These are phyloP conservation scores for Amphipyra tragopoginis DNA, from an alignment of 2,888 invertebrate species.

Conservation along the genomic window DNA sequence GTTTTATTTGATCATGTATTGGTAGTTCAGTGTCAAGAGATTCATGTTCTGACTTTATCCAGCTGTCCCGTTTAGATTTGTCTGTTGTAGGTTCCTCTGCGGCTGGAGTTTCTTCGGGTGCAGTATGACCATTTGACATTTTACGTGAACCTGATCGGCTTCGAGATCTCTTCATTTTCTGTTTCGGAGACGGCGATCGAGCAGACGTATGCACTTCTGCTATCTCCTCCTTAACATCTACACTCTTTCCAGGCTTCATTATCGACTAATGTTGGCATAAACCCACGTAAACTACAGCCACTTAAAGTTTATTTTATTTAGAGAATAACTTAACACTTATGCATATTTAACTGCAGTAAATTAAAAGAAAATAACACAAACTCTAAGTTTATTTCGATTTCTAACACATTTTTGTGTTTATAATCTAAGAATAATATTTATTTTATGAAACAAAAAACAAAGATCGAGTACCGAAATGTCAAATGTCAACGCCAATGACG, in stretches of 20 bases:
- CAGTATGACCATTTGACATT: constrained; percentile 81
- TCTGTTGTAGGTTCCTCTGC: constrained; percentile 69
- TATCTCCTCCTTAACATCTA: constrained; percentile 81
- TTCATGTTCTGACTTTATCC: constrained; percentile 87
- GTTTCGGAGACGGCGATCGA: constrained; percentile 84
- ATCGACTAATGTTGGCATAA: constrained; percentile 47
- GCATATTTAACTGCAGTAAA: constrained; percentile 26
- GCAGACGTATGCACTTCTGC: constrained; percentile 83
- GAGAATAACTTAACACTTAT: constrained; percentile 10
- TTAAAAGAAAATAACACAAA: constrained; percentile 35
- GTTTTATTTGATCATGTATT: constrained; percentile 89
- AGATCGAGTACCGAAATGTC: constrained; percentile 64
- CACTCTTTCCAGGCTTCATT: constrained; percentile 85
- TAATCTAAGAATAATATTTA: constrained; percentile 36
- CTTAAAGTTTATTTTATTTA: constrained; percentile 28
- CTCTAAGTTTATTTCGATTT: constrained; percentile 15
- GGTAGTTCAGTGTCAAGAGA: constrained; percentile 90
- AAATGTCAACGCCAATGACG: constrained; percentile 78
- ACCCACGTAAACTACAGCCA: constrained; percentile 56
- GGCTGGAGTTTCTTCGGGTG: constrained; percentile 54
- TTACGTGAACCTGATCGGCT: constrained; percentile 81
- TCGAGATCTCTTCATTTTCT: constrained; percentile 73
- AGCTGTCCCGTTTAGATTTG: constrained; percentile 83
- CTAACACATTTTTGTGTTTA: constrained; percentile 45
- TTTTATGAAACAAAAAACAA: constrained; percentile 60